Evolutionary conservation across 2,888 invertebrate species (phyloP).

Genomic region (Caenorhabditis macrosperma): DNA sequence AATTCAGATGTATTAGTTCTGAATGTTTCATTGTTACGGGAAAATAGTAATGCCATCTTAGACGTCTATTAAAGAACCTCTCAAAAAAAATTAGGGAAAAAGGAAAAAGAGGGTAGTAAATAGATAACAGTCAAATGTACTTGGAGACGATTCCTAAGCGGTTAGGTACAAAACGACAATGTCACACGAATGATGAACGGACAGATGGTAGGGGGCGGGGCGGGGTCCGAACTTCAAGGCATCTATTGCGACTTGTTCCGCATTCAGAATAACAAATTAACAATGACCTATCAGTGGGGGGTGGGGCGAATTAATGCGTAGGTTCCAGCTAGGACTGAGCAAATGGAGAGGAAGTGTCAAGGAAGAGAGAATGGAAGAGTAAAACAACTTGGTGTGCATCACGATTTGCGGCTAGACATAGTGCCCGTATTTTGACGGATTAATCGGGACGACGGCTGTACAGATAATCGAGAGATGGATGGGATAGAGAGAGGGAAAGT

Average conservation of each 20-base stretch:
- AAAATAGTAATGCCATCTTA: constrained; percentile 29
- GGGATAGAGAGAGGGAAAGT: too few species aligned
- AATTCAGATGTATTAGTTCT: background rate
- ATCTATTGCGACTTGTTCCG: constrained; percentile 12
- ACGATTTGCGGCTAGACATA: constrained; percentile 28
- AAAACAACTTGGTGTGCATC: constrained; percentile 35
- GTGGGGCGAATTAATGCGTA: constrained; percentile 35
- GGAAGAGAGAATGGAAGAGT: constrained; percentile 11
- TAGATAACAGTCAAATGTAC: constrained; percentile 39
- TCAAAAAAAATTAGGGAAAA: background rate
- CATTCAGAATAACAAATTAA: constrained; percentile 49
- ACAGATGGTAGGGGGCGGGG: constrained; percentile 25
- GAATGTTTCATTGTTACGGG: constrained; percentile 41
- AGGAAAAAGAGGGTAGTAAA: constrained; percentile 1
- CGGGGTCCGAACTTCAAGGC: background rate
- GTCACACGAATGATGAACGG: background rate
- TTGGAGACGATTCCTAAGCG: constrained; percentile 45
- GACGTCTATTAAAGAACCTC: constrained; percentile 27
- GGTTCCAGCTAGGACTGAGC: constrained; percentile 27
- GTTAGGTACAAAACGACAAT: constrained; percentile 2
- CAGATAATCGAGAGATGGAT: constrained; percentile 21
- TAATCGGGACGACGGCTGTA: constrained; percentile 39
- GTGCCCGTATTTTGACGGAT: constrained; percentile 33
- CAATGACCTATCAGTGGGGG: constrained; percentile 34
- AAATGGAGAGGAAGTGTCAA: background rate